These are phyloP conservation scores for Mixornis gularis DNA, from an alignment of 2,113 vertebrate species.

Conservation along the genomic window DNA sequence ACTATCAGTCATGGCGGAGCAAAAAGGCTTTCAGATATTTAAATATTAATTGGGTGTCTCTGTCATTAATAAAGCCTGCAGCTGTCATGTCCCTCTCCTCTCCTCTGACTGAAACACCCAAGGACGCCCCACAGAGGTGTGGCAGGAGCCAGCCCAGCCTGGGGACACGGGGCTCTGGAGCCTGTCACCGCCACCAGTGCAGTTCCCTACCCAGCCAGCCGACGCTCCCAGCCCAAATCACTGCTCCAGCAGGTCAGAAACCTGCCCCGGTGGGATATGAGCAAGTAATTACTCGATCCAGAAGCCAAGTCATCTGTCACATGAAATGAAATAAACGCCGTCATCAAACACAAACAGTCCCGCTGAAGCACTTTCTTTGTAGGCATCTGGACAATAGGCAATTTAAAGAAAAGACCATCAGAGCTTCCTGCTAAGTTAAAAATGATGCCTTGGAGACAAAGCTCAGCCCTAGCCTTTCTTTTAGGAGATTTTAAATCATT, in stretches of 20 bases:
- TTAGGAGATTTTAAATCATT: conserved; percentile 38
- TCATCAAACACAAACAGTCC: conserved; percentile 31
- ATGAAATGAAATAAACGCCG: background rate
- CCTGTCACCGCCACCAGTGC: accelerated
- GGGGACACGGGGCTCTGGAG: background rate
- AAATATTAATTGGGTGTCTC: background rate
- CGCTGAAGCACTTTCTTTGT: conserved; percentile 33
- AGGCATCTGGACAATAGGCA: conserved; percentile 27
- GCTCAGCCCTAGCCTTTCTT: background rate
- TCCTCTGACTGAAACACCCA: background rate
- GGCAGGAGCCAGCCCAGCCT: background rate
- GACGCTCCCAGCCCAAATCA: background rate
- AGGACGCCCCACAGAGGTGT: accelerated
- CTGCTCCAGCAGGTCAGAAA: background rate
- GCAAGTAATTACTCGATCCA: background rate
- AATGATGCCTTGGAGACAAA: conserved; percentile 21
- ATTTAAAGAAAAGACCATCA: conserved; percentile 45
- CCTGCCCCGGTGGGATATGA: background rate
- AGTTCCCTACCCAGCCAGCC: background rate
- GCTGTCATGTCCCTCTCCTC: background rate
- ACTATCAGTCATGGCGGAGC: background rate
- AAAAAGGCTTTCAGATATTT: background rate
- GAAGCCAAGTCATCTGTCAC: conserved; percentile 32
- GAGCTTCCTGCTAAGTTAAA: conserved; percentile 16
- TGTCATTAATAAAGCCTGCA: background rate